Evolutionary conservation across 1,140 invertebrate genomes (phyloP), one percentile per base, ranked within the genome.

Genomic region (Bombus consobrinus): DNA sequence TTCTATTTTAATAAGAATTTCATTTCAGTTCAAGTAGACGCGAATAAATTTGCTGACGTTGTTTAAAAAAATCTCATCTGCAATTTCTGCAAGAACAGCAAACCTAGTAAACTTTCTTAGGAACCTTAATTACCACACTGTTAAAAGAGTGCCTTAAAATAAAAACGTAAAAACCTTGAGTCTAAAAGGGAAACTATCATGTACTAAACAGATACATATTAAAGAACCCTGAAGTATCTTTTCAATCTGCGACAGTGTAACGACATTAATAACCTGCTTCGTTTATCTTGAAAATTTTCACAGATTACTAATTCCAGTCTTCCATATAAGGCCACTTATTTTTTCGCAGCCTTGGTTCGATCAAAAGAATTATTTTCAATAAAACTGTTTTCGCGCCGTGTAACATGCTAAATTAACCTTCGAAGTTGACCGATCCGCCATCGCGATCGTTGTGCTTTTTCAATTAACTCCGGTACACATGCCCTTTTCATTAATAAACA

Each of bases 401-500:
- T 18, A 37, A 53, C 32, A 3, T 39, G 77, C 32, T 57, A 85
- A 81, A 22, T 34, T 22, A 28, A 32, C 39, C 28, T 5, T n/a
- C 57, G 8, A 39, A 25, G 1, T 22, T 22, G 47, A 8, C 47
- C 2, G 47, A 22, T 22, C 5, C 47, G 9, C 22, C 4, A n/a
- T 74, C 39, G 57, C 22, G 34, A 37, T 53, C n/a, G 12, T 28
- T 32, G 34, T 53, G 28, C 28, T 62, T 62, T 68, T 81, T 68
- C 43, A 85, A 85, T 85, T 74, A 85, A 85, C 57, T 59, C n/a
- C 41, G 41, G 66, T 39, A 81, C 59, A 74, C 59, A 13, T 22
- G 15, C 37, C 37, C 2, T 12, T 41, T 66, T 66, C 83, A 85
- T 85, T 81, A 81, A 85, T 85, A 81, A 85, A 81, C 83, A 85